Percentiles rank a stretch among this genome's conserved stretches.
These are phyloP conservation scores for Trematomus bernacchii DNA, from an alignment of 2,797 vertebrate species.

Conservation along the genomic window DNA sequence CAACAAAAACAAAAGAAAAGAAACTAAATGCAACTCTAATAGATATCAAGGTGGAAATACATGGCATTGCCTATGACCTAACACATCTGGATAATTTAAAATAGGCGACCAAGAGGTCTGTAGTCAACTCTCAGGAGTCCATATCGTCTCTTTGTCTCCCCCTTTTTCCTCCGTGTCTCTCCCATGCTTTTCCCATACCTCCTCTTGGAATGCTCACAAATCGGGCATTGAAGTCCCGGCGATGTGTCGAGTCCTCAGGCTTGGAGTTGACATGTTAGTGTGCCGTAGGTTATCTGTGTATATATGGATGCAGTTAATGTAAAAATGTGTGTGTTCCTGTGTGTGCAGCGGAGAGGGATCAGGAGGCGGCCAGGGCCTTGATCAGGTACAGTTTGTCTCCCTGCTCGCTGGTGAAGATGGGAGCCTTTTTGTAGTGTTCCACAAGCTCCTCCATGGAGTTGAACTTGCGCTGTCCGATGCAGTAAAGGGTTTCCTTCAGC, in stretches of 20 bases:
- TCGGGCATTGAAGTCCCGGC: slow-evolving; percentile 74
- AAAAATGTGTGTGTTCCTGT: slow-evolving; percentile 35
- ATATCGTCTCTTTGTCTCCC: slow-evolving; percentile 60
- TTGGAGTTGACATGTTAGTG: slow-evolving; percentile 77
- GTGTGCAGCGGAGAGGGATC: slow-evolving; percentile 70
- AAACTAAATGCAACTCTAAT: slow-evolving; percentile 81
- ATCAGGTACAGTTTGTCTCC: slow-evolving; percentile 95
- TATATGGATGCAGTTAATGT: slow-evolving; percentile 52
- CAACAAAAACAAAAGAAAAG: slow-evolving; percentile 45
- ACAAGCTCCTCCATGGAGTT: slow-evolving; percentile 95
- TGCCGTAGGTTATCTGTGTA: slow-evolving; percentile 60
- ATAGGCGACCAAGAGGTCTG: slow-evolving; percentile 79
- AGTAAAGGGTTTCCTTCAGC: slow-evolving; percentile 92
- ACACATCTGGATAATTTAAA: slow-evolving; percentile 83
- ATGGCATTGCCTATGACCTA: slow-evolving; percentile 81
- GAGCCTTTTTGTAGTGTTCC: slow-evolving; percentile 97
- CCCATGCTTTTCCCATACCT: slow-evolving; percentile 60
- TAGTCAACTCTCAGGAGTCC: slow-evolving; percentile 78
- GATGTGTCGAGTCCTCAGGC: slow-evolving; percentile 77
- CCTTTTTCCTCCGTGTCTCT: slow-evolving; percentile 52
- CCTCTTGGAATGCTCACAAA: slow-evolving; percentile 84
- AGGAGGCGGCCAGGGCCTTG: slow-evolving; percentile 91
- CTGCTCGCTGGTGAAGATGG: slow-evolving; percentile 96
- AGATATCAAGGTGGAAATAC: slow-evolving; percentile 85
- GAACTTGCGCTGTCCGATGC: slow-evolving; percentile 96